Base-by-base conservation (phyloP, 2,888 invertebrate species). In the Horisme vitalbata region DNA sequence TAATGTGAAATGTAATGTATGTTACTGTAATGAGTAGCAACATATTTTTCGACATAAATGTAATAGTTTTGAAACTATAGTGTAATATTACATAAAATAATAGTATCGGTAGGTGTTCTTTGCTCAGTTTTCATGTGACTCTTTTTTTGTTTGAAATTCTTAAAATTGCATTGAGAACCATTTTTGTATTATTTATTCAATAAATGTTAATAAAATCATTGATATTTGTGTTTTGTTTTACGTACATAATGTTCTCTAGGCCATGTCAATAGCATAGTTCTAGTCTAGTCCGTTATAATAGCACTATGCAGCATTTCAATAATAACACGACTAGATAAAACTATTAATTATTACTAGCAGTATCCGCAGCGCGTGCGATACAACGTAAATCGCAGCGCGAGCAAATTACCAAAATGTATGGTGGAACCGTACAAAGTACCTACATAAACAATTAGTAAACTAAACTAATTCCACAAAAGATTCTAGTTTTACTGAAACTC, bases 171-270 rank as follows among this genome's bases (percentile, higher is more conserved):
- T 79, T 69, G 76, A 75, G 81, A 83, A 83, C 76, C 79, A 81
- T 75, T 85, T 87, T 87, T 86, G 84, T 86, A 87, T 86, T 85
- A 86, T 86, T 86, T 87, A 86, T 87, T 86, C 85, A 87, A 86
- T 88, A 88, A 87, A 88, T 88, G 88, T 88, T 88, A 85, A 87
- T 87, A 86, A 87, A 88, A 87, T 87, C 86, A 81, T 63, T 18
- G 12, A 41, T 35, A 24, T 14, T 21, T 52, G 59, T 69, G 18
- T 18, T 18, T 18, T 18, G 6, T 68, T 23, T 7, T 23, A 3
- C 6, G 23, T 4, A 23, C n/a, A 3, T 12, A n/a, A 12, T 13
- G 28, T 11, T 18, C 4, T 6, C 18, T 18, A n/a, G 18, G 18
- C 18, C 6, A 1, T 18, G 18, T 18, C n/a, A n/a, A n/a, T n/a